Base-by-base conservation (phyloP, 2,888 invertebrate genomes). In the Meteorus colon region DNA sequence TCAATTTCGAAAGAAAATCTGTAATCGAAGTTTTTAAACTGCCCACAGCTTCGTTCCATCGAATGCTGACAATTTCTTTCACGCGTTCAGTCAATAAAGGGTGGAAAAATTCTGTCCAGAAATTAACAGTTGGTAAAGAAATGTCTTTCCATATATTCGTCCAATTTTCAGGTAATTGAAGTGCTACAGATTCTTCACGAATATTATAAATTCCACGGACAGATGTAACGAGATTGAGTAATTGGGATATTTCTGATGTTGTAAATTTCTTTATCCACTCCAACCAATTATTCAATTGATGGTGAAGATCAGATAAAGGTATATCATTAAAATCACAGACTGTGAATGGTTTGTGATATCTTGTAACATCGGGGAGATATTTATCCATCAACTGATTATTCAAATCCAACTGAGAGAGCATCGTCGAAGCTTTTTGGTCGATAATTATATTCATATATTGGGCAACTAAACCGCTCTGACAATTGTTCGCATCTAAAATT, bases 41-140 rank as follows among this genome's bases (percentile, higher is more conserved):
- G 4, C 66, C 59, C 16, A 87, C 77, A 5, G 85, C 82, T 68
- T 86, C 85, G 19, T 80, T 76, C 83, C 85, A 86, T 75, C 86
- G 87, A 1, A 82, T 80, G 3, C 77, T 79, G 24, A 89, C 83
- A n/a, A 89, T 88, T 78, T 83, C 90, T 83, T 93, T 92, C 14
- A 94, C 94, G 59, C 96, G 91, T 51, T 92, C 89, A n/a, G 95
- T 95, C 45, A 96, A 90, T 8, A 95, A 87, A 0, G 94, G 94
- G 86, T 95, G 94, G 89, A 95, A 96, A 85, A 93, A 94, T 79
- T 92, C 91, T 59, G 92, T 92, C 93, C 95, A 96, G 8, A 95
- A 93, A 80, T 94, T 93, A 27, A 92, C 87, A 51, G 89, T 88
- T 2, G 91, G 90, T n/a, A 95, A 90, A 75, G 91, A 90, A 0